Evolutionary conservation across 2,113 vertebrate species (phyloP).

Genomic region (Nothocercus julius): DNA sequence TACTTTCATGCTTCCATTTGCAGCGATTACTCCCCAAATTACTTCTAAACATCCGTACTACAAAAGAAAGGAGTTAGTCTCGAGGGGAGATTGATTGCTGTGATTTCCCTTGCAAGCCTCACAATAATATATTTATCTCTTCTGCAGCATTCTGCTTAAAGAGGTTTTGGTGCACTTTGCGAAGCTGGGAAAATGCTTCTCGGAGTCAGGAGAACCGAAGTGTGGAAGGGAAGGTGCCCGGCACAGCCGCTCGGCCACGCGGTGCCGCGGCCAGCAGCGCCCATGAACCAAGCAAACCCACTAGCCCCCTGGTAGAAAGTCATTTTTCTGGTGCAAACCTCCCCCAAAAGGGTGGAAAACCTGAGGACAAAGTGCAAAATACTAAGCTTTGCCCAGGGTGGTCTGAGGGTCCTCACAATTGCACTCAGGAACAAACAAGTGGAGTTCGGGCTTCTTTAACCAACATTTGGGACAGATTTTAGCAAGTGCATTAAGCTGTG

Average conservation of each 20-base stretch:
- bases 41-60: slow-evolving; percentile 36
- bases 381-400: not conserved
- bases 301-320: not conserved
- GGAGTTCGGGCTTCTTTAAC: slow-evolving; percentile 22
- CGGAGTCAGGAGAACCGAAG: not conserved
- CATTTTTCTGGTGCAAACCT: not conserved
- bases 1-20: slow-evolving; percentile 13
- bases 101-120: slow-evolving; percentile 28
- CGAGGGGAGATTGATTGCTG: not conserved
- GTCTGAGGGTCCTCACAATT: not conserved
- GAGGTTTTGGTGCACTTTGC: not conserved
- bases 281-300: not conserved
- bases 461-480: slow-evolving; percentile 27
- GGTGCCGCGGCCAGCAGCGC: not conserved
- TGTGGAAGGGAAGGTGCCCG: not conserved
- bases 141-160: not conserved
- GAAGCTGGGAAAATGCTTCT: not conserved
- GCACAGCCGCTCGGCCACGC: not conserved
- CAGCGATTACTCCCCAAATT: slow-evolving; percentile 45
- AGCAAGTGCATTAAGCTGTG: not conserved
- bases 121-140: not conserved
- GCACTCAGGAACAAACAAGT: not conserved
- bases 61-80: slow-evolving; percentile 8
- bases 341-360: not conserved
- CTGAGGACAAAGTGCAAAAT: not conserved